phyloP scores from a whole-genome alignment of 2,888 invertebrate species.

The Drosophila nigritarsus region DNA sequence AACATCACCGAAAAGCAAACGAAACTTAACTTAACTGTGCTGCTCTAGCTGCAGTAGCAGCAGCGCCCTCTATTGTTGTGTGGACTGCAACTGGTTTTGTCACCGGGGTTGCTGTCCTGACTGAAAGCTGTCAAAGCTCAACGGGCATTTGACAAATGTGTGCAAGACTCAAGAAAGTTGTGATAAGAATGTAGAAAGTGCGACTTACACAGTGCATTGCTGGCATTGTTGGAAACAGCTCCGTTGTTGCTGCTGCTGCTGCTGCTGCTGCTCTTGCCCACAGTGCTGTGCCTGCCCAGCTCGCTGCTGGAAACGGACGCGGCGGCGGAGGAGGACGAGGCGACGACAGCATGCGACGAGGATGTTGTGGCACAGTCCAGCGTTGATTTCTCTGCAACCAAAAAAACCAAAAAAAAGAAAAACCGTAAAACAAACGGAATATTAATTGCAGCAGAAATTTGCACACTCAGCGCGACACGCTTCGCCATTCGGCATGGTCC shows the following conservation, averaged over 20 bases:
- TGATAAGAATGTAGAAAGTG: not conserved
- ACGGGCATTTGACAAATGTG: slow-evolving; percentile 17
- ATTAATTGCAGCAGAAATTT: slow-evolving; percentile 76
- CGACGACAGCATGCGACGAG: slow-evolving; percentile 71
- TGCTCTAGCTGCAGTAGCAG: not conserved
- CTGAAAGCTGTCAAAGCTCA: slow-evolving; percentile 75
- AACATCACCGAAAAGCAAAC: not conserved
- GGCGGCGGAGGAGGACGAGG: slow-evolving; percentile 52
- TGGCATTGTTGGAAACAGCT: slow-evolving; percentile 36
- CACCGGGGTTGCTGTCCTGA: slow-evolving; percentile 62
- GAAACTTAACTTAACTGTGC: not conserved
- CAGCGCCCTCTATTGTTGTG: slow-evolving; percentile 47
- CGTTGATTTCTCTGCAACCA: slow-evolving; percentile 82
- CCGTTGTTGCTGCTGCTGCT: slow-evolving; percentile 27
- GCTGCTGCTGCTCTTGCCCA: slow-evolving; percentile 81
- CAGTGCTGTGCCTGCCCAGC: slow-evolving; percentile 67
- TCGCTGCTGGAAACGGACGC: slow-evolving; percentile 64
- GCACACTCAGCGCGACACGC: slow-evolving; percentile 74
- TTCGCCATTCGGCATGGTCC: slow-evolving; percentile 60
- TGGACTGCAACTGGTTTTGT: slow-evolving; percentile 4
- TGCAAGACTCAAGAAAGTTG: not conserved
- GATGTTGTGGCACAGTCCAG: slow-evolving; percentile 80
- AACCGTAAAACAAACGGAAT: slow-evolving; percentile 43
- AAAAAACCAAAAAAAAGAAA: slow-evolving; percentile 5
- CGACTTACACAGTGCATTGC: slow-evolving; percentile 77